phyloP scores from a whole-genome alignment of 2,113 vertebrate genomes.

The Kryptolebias marmoratus region DNA sequence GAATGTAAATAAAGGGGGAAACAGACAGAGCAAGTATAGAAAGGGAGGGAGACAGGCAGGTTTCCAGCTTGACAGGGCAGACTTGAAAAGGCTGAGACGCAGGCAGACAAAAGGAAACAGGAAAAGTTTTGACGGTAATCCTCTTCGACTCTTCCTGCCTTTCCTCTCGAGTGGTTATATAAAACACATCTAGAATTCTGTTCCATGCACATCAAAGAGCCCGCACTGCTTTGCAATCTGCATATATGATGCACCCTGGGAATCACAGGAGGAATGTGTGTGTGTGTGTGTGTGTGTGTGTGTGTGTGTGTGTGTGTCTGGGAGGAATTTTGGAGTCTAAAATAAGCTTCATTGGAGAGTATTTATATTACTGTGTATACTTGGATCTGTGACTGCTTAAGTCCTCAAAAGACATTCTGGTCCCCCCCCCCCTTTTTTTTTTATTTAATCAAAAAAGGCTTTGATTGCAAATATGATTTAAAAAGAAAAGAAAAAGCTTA shows the following conservation, averaged over 20 bases:
- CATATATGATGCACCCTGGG: slow-evolving; percentile 71
- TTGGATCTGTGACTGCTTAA: slow-evolving; percentile 28
- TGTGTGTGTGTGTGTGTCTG: slow-evolving; percentile 23
- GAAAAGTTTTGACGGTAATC: slow-evolving; percentile 70
- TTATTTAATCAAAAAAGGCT: background rate
- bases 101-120: slow-evolving; percentile 57
- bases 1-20: slow-evolving; percentile 11
- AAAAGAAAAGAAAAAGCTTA: background rate
- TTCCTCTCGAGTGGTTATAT: slow-evolving; percentile 67
- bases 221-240: slow-evolving; percentile 71
- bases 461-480: background rate
- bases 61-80: slow-evolving; percentile 56
- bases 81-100: slow-evolving; percentile 46
- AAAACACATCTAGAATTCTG: slow-evolving; percentile 79
- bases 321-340: slow-evolving; percentile 41
- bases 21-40: slow-evolving; percentile 23
- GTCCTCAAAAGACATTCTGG: slow-evolving; percentile 29
- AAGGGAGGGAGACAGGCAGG: slow-evolving; percentile 31
- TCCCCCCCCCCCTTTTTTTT: background rate
- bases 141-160: slow-evolving; percentile 62
- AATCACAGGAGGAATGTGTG: slow-evolving; percentile 43
- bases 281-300: slow-evolving; percentile 25
- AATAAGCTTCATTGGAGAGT: slow-evolving; percentile 53
- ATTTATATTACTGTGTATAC: slow-evolving; percentile 38
- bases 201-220: slow-evolving; percentile 76